Conservation (phyloP, 2,888 invertebrate species). For the Drosophila buzzatii region DNA sequence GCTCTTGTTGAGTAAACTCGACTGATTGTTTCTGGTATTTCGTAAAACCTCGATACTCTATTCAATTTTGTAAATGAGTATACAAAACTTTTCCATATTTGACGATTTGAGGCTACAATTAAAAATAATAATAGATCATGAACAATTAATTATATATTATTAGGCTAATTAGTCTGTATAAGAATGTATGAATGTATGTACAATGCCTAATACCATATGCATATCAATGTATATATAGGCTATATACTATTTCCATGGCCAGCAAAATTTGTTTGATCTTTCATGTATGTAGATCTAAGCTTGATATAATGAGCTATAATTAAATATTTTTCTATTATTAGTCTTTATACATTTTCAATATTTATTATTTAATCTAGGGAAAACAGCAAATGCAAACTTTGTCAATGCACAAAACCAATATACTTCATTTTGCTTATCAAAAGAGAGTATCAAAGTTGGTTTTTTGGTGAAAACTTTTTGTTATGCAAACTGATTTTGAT, state of each 20-base stretch:
- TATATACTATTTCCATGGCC: background rate
- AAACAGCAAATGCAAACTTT: background rate
- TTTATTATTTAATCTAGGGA: background rate
- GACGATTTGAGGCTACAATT: background rate
- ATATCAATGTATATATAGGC: no score
- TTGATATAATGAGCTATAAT: background rate
- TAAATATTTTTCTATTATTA: background rate
- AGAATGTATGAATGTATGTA: background rate
- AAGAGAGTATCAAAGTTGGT: background rate
- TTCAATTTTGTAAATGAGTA: background rate
- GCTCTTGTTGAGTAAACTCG: no score
- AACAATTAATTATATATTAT: background rate
- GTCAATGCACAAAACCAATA: background rate
- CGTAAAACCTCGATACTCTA: background rate
- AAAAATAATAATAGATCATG: background rate
- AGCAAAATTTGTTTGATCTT: background rate
- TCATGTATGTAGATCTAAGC: background rate
- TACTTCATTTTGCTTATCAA: background rate
- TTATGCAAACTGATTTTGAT: conserved; percentile 24
- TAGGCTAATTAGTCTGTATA: background rate
- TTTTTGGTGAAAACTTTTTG: background rate
- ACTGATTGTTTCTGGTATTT: no score
- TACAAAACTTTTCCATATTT: background rate
- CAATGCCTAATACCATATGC: background rate
- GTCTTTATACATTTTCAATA: background rate